Evolutionary conservation across 2,113 vertebrate genomes (phyloP).

Genomic region (Drymodes brunneopygia): DNA sequence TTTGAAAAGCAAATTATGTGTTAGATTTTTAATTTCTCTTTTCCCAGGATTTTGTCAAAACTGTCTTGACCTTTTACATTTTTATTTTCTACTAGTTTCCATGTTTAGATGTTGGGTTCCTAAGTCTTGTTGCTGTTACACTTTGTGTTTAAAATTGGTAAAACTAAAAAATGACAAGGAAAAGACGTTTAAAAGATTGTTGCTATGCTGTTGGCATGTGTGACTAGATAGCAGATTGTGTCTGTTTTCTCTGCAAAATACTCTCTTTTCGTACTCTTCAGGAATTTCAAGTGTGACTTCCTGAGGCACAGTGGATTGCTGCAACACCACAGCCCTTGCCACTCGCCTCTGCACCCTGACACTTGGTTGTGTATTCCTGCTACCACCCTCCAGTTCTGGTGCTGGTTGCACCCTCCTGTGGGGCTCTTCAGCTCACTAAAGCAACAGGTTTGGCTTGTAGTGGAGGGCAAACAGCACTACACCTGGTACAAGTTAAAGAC

Average conservation of each 20-base stretch:
- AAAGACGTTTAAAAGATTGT: background rate
- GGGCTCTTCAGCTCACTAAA: background rate
- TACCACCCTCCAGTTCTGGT: background rate
- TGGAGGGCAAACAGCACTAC: background rate
- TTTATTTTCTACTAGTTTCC: background rate
- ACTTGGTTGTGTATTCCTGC: background rate
- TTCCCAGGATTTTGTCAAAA: background rate
- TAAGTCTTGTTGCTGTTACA: background rate
- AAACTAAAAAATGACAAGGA: background rate
- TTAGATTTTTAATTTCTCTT: background rate
- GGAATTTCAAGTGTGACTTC: background rate
- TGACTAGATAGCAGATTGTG: background rate
- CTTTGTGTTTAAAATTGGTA: background rate
- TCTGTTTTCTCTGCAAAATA: background rate
- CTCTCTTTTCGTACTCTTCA: background rate
- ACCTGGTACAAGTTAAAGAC: background rate
- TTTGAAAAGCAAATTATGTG: background rate
- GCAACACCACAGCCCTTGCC: background rate
- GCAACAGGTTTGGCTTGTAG: background rate
- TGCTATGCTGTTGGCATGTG: background rate
- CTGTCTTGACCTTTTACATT: background rate
- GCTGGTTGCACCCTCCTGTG: background rate
- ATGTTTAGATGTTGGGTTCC: background rate
- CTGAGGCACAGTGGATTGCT: background rate
- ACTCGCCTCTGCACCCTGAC: fast-evolving